These are phyloP conservation scores for Lepisosteus oculatus DNA, from an alignment of 2,113 vertebrate species.

Conservation along the genomic window DNA sequence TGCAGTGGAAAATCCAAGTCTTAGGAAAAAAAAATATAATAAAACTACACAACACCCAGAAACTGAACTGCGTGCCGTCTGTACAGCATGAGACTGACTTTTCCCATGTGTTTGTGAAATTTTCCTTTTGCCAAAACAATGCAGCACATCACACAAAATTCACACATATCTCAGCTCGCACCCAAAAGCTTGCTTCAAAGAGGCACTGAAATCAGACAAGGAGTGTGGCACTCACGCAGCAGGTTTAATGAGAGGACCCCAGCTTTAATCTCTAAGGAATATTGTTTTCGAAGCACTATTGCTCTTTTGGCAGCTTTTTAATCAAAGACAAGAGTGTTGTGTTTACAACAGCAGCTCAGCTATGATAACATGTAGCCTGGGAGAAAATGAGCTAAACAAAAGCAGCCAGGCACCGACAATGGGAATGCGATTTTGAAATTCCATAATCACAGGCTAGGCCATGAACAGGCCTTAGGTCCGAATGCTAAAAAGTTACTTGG, in stretches of 20 bases:
- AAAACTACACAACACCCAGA: conserved; percentile 40
- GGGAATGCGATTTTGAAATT: conserved; percentile 29
- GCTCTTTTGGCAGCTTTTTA: conserved; percentile 65
- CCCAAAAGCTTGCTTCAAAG: conserved; percentile 14
- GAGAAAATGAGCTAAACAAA: conserved; percentile 75
- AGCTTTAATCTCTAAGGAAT: conserved; percentile 39
- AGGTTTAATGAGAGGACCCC: not conserved
- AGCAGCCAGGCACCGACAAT: conserved; percentile 25
- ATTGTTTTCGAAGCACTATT: conserved; percentile 33
- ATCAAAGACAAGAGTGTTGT: conserved; percentile 61
- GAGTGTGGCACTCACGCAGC: conserved; percentile 29
- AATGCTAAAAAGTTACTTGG: too few relatives aligned
- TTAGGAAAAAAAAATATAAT: conserved; percentile 35
- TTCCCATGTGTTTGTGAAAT: not conserved
- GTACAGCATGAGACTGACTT: not conserved
- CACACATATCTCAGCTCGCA: not conserved
- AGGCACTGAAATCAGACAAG: not conserved
- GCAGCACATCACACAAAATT: not conserved
- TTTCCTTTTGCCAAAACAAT: conserved; percentile 3
- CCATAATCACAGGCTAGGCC: conserved; percentile 23
- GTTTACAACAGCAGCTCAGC: conserved; percentile 64
- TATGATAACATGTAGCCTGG: conserved; percentile 65
- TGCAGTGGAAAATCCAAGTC: conserved; percentile 41
- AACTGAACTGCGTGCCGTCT: conserved; percentile 3
- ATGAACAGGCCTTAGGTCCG: not conserved